Base-by-base conservation (phyloP, 2,797 vertebrate genomes). In the Protosalanx chinensis region DNA sequence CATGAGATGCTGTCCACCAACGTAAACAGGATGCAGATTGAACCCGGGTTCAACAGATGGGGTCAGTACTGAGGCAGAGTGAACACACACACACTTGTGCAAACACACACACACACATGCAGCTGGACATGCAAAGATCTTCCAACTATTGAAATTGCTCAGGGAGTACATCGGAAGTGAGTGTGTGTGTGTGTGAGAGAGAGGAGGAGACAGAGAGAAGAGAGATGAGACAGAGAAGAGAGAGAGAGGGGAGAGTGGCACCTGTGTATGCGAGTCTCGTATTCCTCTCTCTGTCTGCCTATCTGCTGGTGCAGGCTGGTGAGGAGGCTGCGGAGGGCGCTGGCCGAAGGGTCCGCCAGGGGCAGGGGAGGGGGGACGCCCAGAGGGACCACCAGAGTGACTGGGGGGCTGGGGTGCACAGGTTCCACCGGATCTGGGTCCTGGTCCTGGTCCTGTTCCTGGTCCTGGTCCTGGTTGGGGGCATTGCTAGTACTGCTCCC, bases 231-330 rank as follows among this genome's bases (percentile, higher is more conserved):
- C 35, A 35, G 35, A 35, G 35, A 27, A 27, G 23, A 27, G 23
- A 27, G 23, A 41, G 57, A 58, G 57, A 23, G n/a, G 27, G 23
- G 16, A 35, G 5, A 51, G 63, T 37, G 46, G 23, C 71, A 92
- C 91, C 91, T 89, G 79, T 79, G 77, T 70, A 92, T 89, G 23
- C 84, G 84, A 6, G 76, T 76, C 71, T 91, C 91, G 1, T 92
- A 92, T 71, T 88, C 88, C 33, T 89, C 87, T 73, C 88, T 83
- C 81, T 92, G 91, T 29, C 83, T 80, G 53, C 78, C 64, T 41
- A 92, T 90, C 77, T 92, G 89, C 81, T 92, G 91, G 67, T 90
- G 88, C 57, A 92, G 85, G 78, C 82, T 78, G 10, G 87, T 88
- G 70, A 92, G 88, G 67, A 92, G 74, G 81, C 89, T 89, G 58